Evolutionary conservation across 30 jellyfish, hydroid and myxozoan species (phyloP).

Genomic region (Hydractinia symbiolongicarpus): DNA sequence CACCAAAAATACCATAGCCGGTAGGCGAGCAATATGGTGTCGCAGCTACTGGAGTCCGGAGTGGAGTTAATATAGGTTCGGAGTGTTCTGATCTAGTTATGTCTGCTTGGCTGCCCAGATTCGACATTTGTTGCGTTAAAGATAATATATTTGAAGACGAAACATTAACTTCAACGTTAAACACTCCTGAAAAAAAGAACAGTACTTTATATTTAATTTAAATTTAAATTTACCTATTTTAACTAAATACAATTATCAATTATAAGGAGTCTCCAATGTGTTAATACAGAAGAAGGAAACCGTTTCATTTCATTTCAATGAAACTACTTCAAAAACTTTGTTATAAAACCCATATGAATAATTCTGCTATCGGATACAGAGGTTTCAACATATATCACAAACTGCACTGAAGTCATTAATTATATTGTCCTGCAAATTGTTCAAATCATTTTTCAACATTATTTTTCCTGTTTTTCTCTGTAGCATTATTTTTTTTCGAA

Average conservation of each 20-base stretch:
- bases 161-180: slow-evolving; percentile 42
- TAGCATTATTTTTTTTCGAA: not conserved
- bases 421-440: too few relatives aligned
- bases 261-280: too few relatives aligned
- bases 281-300: too few relatives aligned
- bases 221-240: not conserved
- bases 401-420: too few relatives aligned
- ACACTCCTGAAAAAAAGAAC: slow-evolving; percentile 34
- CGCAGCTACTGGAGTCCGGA: slow-evolving; percentile 45
- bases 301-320: too few relatives aligned
- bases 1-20: slow-evolving; percentile 62
- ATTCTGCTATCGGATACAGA: too few relatives aligned
- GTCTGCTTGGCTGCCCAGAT: slow-evolving; percentile 43
- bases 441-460: too few relatives aligned
- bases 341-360: too few relatives aligned
- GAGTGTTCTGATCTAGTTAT: slow-evolving; percentile 32
- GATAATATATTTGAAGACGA: slow-evolving; percentile 39
- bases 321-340: too few relatives aligned
- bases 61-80: slow-evolving; percentile 67
- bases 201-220: not conserved
- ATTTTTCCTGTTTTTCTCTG: too few relatives aligned
- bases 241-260: too few relatives aligned
- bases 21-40: slow-evolving; percentile 87
- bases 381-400: too few relatives aligned
- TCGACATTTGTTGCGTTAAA: slow-evolving; percentile 69